Percentiles rank a stretch among this genome's conserved stretches.
Evolutionary conservation across 1,140 invertebrate species (phyloP).

Genomic region (Melitaea cinxia): DNA sequence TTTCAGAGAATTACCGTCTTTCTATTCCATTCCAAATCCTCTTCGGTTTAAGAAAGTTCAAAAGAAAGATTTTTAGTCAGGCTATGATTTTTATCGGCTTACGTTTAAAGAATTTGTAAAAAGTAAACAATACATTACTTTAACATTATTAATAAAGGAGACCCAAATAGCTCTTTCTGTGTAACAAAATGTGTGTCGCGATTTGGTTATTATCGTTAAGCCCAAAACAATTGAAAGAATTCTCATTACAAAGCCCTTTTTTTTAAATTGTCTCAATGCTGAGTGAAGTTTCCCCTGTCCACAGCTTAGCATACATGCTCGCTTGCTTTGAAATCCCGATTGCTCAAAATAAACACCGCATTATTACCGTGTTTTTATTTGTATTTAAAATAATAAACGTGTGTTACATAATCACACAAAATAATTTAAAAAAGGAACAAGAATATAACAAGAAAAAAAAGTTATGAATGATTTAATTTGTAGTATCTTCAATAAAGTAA

Average conservation of each 20-base stretch:
- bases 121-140: neutral
- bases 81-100: neutral
- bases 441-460: too few species aligned
- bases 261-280: neutral
- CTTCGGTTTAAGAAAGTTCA: neutral
- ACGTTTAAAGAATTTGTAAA: neutral
- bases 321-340: too few species aligned
- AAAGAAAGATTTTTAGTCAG: neutral
- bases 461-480: too few species aligned
- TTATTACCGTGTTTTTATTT: too few species aligned
- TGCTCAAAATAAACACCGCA: too few species aligned
- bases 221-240: neutral
- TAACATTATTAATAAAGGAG: neutral
- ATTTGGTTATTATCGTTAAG: too few species aligned
- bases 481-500: too few species aligned
- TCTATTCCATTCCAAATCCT: neutral
- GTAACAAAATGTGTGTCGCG: neutral
- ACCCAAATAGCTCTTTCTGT: neutral
- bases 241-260: neutral
- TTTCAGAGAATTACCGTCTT: slow-evolving; percentile 12
- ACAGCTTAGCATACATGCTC: too few species aligned
- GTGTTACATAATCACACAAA: too few species aligned
- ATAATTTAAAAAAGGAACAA: too few species aligned
- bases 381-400: too few species aligned
- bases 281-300: too few species aligned